phyloP scores from a whole-genome alignment of 37 sponge, comb jelly and placozoan species.

The Trichoplax adhaerens region DNA sequence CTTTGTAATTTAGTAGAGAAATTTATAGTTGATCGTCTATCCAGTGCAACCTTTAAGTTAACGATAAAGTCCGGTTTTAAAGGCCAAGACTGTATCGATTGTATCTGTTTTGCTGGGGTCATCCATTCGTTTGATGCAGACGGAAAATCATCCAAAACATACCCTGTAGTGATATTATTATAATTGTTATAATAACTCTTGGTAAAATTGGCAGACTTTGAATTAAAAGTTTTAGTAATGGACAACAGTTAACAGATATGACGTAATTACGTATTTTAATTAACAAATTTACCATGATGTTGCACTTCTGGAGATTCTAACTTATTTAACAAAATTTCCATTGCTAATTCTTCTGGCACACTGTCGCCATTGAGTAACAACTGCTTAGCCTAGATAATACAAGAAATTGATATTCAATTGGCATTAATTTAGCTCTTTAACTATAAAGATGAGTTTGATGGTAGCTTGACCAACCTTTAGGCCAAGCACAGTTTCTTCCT shows the following conservation, averaged over 20 bases:
- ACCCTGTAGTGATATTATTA: conserved; percentile 26
- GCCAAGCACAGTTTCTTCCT: conserved; percentile 20
- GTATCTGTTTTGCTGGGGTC: conserved; percentile 50
- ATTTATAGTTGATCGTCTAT: conserved; percentile 4
- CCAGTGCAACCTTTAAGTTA: conserved; percentile 58
- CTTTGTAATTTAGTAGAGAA: conserved; percentile 1
- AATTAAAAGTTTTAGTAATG: not conserved
- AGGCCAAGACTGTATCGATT: conserved; percentile 22
- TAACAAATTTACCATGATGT: conserved; percentile 44
- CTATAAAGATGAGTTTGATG: not conserved
- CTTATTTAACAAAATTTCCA: conserved; percentile 34
- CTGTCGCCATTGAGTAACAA: conserved; percentile 27
- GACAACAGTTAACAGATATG: not conserved
- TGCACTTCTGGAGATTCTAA: conserved; percentile 38
- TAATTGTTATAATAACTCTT: too few species aligned
- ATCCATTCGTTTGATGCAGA: conserved; percentile 31
- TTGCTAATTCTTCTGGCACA: conserved; percentile 25
- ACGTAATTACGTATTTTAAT: not conserved
- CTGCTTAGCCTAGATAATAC: conserved; percentile 25
- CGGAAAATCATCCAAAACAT: conserved; percentile 86
- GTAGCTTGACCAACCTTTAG: conserved; percentile 16
- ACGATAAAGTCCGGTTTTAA: conserved; percentile 78
- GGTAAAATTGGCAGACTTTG: too few species aligned
- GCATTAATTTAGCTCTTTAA: not conserved
- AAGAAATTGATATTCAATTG: not conserved